A percentile compares a stretch with the other conserved stretches of the same genome.
These are phyloP conservation scores for Lithosia quadra DNA, from an alignment of 2,888 invertebrate species.

Conservation along the genomic window DNA sequence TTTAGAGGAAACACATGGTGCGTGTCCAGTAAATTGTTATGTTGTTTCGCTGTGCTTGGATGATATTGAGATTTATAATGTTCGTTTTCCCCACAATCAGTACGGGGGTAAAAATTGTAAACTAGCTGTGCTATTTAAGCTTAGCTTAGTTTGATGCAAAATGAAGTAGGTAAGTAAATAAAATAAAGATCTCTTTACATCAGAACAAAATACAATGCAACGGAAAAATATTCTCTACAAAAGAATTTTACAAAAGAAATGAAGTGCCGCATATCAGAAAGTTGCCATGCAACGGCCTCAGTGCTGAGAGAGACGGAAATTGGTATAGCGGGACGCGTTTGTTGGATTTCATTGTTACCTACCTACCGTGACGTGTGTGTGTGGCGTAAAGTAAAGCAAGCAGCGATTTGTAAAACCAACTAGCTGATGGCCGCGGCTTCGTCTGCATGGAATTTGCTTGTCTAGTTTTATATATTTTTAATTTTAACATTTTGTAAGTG, in stretches of 20 bases:
- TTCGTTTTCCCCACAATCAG: background rate
- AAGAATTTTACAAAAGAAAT: conserved; percentile 36
- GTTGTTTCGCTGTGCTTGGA: conserved; percentile 1
- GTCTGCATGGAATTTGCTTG: no score
- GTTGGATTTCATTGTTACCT: conserved; percentile 55
- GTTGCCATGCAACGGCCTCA: conserved; percentile 40
- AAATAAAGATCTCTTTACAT: background rate
- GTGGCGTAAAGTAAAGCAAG: background rate
- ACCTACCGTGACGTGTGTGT: conserved; percentile 34
- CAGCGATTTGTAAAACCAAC: conserved; percentile 19
- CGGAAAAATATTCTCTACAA: conserved; percentile 29
- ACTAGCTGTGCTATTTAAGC: no score
- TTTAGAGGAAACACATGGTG: conserved; percentile 28
- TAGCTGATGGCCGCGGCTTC: no score
- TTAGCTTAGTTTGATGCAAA: background rate
- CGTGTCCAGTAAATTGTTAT: conserved; percentile 15
- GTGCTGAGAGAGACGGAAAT: conserved; percentile 52
- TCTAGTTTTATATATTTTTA: no score
- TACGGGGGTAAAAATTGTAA: no score
- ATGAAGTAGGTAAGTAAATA: background rate
- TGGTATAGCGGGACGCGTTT: conserved; percentile 52
- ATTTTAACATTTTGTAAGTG: no score
- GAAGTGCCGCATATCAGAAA: conserved; percentile 40
- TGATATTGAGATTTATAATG: background rate
- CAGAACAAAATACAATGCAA: conserved; percentile 17